phyloP scores from a whole-genome alignment of 2,113 vertebrate genomes.

The Ageneiosus marmoratus region DNA sequence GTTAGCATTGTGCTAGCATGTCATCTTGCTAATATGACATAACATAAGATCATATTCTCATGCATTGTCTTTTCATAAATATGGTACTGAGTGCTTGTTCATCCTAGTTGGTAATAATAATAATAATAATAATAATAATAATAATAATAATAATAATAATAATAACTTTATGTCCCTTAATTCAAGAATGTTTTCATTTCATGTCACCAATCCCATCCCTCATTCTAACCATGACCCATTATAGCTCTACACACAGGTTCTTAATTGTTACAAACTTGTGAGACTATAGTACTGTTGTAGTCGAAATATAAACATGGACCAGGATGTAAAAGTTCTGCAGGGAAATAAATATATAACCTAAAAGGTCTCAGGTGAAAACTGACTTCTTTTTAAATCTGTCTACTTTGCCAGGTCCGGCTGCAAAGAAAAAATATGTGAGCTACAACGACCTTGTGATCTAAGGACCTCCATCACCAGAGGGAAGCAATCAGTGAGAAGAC shows the following conservation, averaged over 20 bases:
- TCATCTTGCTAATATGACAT: not conserved
- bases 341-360: not conserved
- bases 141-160: not conserved
- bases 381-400: not conserved
- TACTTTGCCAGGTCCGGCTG: constrained; percentile 82
- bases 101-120: not conserved
- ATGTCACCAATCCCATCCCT: too few relatives aligned
- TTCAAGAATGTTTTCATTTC: too few relatives aligned
- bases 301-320: not conserved
- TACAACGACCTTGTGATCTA: constrained; percentile 94
- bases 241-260: not conserved
- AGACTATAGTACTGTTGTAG: not conserved
- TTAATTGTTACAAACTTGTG: not conserved
- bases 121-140: not conserved
- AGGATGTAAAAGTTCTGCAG: not conserved
- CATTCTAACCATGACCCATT: not conserved
- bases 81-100: not conserved
- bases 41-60: not conserved
- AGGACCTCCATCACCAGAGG: constrained; percentile 59
- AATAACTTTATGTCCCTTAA: too few relatives aligned
- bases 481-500: constrained; percentile 64
- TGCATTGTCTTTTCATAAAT: not conserved
- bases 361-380: constrained; percentile 8
- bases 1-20: not conserved
- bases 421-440: constrained; percentile 92